Evolutionary conservation across 2,113 vertebrate genomes (phyloP), one percentile per base, ranked within the genome.

Genomic region (Noctilio leporinus): DNA sequence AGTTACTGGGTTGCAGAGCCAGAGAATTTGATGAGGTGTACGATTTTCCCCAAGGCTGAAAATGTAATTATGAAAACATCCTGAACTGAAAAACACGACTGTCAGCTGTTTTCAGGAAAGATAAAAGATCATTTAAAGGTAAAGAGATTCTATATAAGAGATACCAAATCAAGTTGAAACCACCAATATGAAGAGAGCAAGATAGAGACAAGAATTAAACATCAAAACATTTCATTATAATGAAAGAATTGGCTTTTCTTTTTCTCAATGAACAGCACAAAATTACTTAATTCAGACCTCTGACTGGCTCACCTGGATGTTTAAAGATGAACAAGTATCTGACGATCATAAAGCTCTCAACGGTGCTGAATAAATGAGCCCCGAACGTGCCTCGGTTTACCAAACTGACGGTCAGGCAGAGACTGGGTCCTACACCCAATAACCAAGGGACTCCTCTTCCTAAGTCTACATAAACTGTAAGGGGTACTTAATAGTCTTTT

Each of bases 41-140:
- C 92, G 77, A 47, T 93, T 97, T 96, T 98, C 78, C 93, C 97
- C 96, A 95, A 97, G 97, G 97, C 95, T 95, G 97, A 97, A 98
- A 97, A 97, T 96, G 83, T 97, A 98, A 98, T 98, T 98, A 98
- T 97, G 73, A 97, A 98, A 98, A 98, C 55, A 43, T 98, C 97
- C 91, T 95, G 77, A 97, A 84, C 89, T 96, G 76, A 97, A 97
- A 97, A 98, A 96, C 85, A 97, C 95, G 96, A 94, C 26, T 96
- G 96, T 98, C 98, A 94, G 97, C 95, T 97, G 67, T 98, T 98
- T 97, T 95, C 53, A 38, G 22, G 91, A 85, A 86, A 97, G 89
- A 98, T 96, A 98, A 97, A 98, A 97, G 86, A 98, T 96, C 97
- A 78, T 45, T 96, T 97, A 96, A 97, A 98, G 96, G 97, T 98